Base-by-base conservation (phyloP, 2,797 vertebrate species). In the Microctenopoma steveboyesi region DNA sequence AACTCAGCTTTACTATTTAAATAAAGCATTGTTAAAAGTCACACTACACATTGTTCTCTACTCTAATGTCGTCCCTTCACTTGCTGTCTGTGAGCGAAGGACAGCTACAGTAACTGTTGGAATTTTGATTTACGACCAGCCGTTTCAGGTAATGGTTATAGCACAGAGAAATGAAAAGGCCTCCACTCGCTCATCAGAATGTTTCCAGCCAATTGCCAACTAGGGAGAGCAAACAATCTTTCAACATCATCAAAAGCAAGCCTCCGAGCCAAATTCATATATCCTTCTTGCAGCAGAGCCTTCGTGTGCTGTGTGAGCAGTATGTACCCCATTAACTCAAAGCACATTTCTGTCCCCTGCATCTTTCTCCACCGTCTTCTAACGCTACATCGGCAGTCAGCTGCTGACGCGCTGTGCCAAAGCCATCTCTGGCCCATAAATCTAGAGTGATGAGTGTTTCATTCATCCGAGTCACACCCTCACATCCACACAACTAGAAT, bases 301-400 rank as follows among this genome's bases (percentile, higher is more conserved):
- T 81, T 63, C 52, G 6, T 64, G 72, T 72, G 79, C 68, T 75
- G 73, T 69, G 76, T 1, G 37, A 61, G 63, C 69, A 68, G 60
- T 68, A 15, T 77, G 78, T 65, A 72, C 67, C 74, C 79, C 78
- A 82, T 89, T 89, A 90, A 84, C 78, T 76, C 53, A 74, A 72
- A 86, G 53, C 70, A 72, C 64, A 82, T 79, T 76, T 82, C 70
- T 63, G 71, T 40, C 78, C 71, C 59, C 73, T 71, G 69, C 68
- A 64, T 83, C 67, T 69, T 47, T 70, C 49, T 63, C 70, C 54
- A 42, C 43, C 37, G 22, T 59, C 43, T 64, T 57, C 59, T 46
- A 51, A 11, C 30, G 37, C 63, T 52, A 63, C 72, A 16, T 65
- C 33, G 9, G 48, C 66, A 70, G 58, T 43, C 73, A 83, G 81